phyloP scores from a whole-genome alignment of 2,113 vertebrate genomes.

The Myodes glareolus region DNA sequence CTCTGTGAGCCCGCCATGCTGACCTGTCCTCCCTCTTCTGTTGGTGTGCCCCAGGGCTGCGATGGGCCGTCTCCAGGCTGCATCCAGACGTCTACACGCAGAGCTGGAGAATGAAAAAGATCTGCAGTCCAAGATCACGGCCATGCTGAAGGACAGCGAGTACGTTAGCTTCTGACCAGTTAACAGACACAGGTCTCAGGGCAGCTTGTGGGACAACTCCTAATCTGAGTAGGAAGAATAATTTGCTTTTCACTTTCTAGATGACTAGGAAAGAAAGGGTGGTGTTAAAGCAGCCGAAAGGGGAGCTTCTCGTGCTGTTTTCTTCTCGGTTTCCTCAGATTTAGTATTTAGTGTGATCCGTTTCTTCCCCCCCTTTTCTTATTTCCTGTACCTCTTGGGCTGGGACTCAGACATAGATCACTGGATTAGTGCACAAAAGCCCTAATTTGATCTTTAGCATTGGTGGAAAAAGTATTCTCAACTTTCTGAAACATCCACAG shows the following conservation, averaged over 20 bases:
- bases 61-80: slow-evolving; percentile 85
- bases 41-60: slow-evolving; percentile 81
- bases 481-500: not conserved
- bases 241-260: not conserved
- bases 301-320: not conserved
- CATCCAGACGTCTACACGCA: slow-evolving; percentile 80
- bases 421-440: not conserved
- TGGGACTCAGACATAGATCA: not conserved
- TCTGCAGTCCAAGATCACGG: slow-evolving; percentile 81
- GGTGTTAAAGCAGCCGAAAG: not conserved
- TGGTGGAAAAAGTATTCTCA: not conserved
- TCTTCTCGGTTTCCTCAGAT: not conserved
- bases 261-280: not conserved
- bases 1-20: rapidly evolving
- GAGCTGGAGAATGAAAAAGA: slow-evolving; percentile 88
- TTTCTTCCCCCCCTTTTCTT: not conserved
- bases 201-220: not conserved
- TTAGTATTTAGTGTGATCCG: not conserved
- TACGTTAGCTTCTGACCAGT: slow-evolving; percentile 75
- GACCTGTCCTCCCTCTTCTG: rapidly evolving
- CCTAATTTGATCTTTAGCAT: not conserved
- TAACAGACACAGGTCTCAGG: not conserved
- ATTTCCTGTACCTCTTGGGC: not conserved
- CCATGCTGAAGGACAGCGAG: slow-evolving; percentile 85
- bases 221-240: not conserved